Evolutionary conservation across 2,888 invertebrate genomes (phyloP), one percentile per base, ranked within the genome.

Genomic region (Amitus sp.): DNA sequence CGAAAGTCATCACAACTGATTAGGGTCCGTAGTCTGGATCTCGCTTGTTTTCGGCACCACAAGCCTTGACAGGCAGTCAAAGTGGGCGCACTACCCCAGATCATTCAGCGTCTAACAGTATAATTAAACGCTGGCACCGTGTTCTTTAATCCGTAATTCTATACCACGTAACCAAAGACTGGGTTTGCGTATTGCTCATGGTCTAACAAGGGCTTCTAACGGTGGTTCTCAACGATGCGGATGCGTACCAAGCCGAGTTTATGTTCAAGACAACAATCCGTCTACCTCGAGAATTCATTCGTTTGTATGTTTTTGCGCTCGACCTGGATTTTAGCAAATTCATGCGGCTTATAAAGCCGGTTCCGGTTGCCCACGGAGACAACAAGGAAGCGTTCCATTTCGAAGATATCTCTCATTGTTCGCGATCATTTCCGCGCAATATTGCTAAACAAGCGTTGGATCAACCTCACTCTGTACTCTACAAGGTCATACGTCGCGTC

Each of bases 21-120:
- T 72, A 71, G 50, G 76, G 74, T 2, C 28, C 67, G 1, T 70
- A 76, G 37, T 74, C 77, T 45, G 68, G 71, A 45, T 67, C 68
- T 0, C 6, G 39, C n/a, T 47, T 73, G n/a, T 71, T 70, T 48
- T 47, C 17, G 17, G 47, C 60, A 18, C 56, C 69, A 1, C 49
- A 59, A 6, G 19, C 42, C 1, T 15, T 70, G 1, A 9, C 58
- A 5, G 70, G 66, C 10, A 50, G 47, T 12, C 20, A 45, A 9
- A 66, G 65, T 10, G 62, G 51, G 4, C 66, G 57, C 45, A 68
- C 49, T 9, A 55, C 73, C 39, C 64, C 68, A 17, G 73, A 68
- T 34, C 66, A 71, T 42, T 66, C 66, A 10, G 57, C 58, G 15
- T 37, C 65, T 4, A 68, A 75, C 43, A 69, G 74, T 5, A 37